Conservation (phyloP, 2,113 vertebrate species). For the Rhea pennata region DNA sequence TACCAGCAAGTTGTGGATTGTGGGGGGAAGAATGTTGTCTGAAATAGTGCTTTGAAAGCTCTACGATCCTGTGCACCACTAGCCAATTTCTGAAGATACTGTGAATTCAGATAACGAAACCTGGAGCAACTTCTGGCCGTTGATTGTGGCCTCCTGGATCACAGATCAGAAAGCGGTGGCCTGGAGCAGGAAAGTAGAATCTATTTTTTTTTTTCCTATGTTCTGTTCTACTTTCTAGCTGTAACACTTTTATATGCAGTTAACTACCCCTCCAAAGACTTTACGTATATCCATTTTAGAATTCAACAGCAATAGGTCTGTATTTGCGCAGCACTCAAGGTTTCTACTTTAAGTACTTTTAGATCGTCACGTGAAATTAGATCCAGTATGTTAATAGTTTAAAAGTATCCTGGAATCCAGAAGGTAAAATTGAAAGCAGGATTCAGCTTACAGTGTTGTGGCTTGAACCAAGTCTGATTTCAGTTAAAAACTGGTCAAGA, state of each 20-base stretch:
- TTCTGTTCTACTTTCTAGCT: not conserved
- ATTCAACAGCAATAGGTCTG: not conserved
- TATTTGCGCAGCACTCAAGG: not conserved
- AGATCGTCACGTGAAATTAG: conserved; percentile 44
- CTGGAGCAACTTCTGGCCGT: not conserved
- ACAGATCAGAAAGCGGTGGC: not conserved
- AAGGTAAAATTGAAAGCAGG: conserved; percentile 61
- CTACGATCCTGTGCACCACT: not conserved
- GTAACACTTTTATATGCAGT: not conserved
- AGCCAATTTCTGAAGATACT: not conserved
- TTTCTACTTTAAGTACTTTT: conserved; percentile 8
- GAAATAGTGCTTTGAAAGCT: not conserved
- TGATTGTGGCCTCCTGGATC: not conserved
- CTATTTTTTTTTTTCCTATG: not conserved
- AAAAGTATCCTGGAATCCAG: conserved; percentile 31
- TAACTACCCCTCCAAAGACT: not conserved
- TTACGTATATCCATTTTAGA: not conserved
- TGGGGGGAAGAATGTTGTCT: not conserved
- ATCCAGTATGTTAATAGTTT: conserved; percentile 15
- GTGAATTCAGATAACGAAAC: not conserved
- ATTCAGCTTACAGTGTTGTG: not conserved
- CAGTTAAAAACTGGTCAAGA: conserved; percentile 49
- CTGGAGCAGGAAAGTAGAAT: not conserved
- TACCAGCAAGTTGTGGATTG: not conserved
- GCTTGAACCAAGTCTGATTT: conserved; percentile 54